Conservation (phyloP, 2,888 invertebrate genomes). For the Nemapogon koenigi region DNA sequence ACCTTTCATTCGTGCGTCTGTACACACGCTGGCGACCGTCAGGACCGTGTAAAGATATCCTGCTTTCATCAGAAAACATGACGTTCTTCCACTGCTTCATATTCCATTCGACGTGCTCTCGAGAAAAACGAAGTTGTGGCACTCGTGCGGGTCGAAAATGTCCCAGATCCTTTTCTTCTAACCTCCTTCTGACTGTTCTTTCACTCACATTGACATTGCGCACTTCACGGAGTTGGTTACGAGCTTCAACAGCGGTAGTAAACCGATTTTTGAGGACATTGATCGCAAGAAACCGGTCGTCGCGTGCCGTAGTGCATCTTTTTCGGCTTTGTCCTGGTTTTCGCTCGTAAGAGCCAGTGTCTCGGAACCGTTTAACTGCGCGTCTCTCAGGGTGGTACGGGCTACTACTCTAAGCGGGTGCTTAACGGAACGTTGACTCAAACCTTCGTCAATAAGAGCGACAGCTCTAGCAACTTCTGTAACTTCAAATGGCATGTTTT, state of each 20-base stretch:
- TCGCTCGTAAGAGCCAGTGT: too few species aligned
- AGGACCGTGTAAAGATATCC: conserved; percentile 4
- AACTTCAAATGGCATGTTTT: too few species aligned
- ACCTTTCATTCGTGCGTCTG: conserved; percentile 2
- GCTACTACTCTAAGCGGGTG: too few species aligned
- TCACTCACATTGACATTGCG: not conserved
- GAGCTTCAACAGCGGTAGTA: conserved; percentile 1
- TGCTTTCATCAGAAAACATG: conserved; percentile 5
- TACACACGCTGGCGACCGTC: conserved; percentile 9
- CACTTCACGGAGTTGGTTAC: conserved; percentile 1
- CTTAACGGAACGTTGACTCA: too few species aligned
- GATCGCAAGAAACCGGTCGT: conserved; percentile 2
- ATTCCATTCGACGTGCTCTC: not conserved
- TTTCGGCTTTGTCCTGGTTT: conserved; percentile 3
- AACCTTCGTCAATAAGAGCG: too few species aligned
- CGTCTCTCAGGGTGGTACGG: too few species aligned
- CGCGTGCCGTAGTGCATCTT: conserved; percentile 3
- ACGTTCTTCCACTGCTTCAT: conserved; percentile 2
- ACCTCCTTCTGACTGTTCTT: too few species aligned
- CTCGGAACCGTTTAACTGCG: too few species aligned
- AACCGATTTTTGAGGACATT: too few species aligned
- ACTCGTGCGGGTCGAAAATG: too few species aligned
- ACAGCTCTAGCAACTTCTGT: too few species aligned
- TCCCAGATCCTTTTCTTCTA: conserved; percentile 2
- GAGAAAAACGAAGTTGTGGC: conserved; percentile 7